Percentiles rank a stretch among this genome's conserved stretches.
Conservation (phyloP, 2,797 vertebrate genomes). For the Pogoniulus pusillus region DNA sequence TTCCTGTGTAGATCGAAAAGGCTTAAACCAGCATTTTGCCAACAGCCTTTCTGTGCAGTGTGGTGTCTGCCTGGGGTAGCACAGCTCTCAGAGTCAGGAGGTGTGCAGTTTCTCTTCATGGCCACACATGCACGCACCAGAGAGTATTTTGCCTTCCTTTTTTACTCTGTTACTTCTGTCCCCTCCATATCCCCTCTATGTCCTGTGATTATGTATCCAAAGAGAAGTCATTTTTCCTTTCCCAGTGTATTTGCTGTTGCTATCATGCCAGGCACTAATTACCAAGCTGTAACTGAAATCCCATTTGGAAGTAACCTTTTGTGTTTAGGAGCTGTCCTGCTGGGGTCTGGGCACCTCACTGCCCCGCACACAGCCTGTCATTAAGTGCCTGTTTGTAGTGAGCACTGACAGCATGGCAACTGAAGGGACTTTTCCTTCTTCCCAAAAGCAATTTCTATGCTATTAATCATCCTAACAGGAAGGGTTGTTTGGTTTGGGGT, state of each 20-base stretch:
- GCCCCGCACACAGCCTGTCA: background rate
- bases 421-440: background rate
- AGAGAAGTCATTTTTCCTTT: background rate
- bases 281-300: background rate
- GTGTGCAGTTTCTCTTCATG: too few species aligned
- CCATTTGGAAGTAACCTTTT: background rate
- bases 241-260: background rate
- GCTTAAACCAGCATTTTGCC: background rate
- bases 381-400: background rate
- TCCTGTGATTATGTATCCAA: rapidly evolving
- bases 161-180: background rate
- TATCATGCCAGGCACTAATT: background rate
- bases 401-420: rapidly evolving
- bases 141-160: too few species aligned
- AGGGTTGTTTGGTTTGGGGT: too few species aligned
- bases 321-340: background rate
- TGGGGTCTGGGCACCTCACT: background rate
- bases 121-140: too few species aligned
- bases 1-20: background rate
- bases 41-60: background rate
- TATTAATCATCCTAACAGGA: background rate
- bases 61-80: background rate
- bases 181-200: background rate
- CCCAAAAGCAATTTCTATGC: background rate
- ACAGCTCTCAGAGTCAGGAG: too few species aligned